Evolutionary conservation across 2,797 vertebrate genomes (phyloP).

Genomic region (Mus caroli): DNA sequence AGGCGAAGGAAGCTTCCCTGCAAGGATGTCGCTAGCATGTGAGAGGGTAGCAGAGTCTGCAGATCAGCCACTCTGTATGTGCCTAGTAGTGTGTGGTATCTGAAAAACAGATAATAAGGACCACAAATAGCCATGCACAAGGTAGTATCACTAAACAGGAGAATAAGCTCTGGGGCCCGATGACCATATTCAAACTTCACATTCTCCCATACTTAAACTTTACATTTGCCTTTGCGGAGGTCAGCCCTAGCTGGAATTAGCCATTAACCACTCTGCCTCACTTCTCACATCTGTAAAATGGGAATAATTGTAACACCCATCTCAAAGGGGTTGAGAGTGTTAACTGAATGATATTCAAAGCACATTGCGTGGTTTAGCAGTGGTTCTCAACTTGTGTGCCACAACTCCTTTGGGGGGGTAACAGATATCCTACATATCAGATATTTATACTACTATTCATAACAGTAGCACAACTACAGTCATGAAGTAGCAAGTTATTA

Average conservation of each 20-base stretch:
- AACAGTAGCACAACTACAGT: not conserved
- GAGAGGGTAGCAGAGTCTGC: conserved; percentile 86
- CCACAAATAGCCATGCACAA: not conserved
- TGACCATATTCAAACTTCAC: not conserved
- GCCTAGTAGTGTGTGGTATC: conserved; percentile 92
- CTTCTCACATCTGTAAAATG: conserved; percentile 29
- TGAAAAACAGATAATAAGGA: conserved; percentile 82
- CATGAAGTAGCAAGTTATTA: not conserved
- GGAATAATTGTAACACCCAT: not conserved
- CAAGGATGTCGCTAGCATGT: conserved; percentile 89
- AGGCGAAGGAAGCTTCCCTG: conserved; percentile 90
- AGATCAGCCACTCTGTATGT: conserved; percentile 89
- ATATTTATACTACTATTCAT: not conserved
- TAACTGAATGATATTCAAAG: not conserved
- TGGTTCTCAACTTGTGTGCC: not conserved
- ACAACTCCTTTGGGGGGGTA: not conserved
- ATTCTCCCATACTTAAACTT: not conserved
- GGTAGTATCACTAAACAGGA: not conserved
- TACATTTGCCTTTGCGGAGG: not conserved
- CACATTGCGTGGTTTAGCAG: not conserved
- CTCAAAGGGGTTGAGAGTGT: not conserved
- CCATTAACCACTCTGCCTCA: not conserved
- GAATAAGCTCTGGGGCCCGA: not conserved
- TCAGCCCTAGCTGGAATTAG: not conserved
- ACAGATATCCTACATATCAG: not conserved